Conservation (phyloP, 30 jellyfish, hydroid and myxozoan species). For the Pseudorhiza aurosa region DNA sequence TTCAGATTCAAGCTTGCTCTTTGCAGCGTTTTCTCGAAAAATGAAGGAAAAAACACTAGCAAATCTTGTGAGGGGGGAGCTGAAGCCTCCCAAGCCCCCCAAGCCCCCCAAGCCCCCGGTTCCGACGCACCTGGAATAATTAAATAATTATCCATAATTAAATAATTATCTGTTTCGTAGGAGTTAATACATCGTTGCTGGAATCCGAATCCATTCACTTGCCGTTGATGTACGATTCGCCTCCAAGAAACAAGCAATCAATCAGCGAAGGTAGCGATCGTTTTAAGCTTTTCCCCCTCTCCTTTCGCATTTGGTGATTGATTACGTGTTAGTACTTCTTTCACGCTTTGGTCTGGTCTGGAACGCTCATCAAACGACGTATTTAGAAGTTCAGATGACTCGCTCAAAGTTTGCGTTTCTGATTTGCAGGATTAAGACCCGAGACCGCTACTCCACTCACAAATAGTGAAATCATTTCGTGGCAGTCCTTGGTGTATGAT, state of each 20-base stretch:
- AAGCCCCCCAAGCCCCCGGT: not conserved
- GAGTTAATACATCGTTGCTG: slow-evolving; percentile 69
- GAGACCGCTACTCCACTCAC: not conserved
- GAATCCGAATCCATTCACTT: slow-evolving; percentile 80
- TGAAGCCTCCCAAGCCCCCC: not conserved
- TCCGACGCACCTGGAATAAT: not conserved
- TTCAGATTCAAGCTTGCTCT: too few relatives aligned
- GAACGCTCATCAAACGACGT: too few relatives aligned
- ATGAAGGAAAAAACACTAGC: too few relatives aligned
- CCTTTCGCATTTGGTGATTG: too few relatives aligned
- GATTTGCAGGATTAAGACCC: not conserved
- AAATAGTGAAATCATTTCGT: not conserved
- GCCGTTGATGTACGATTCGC: slow-evolving; percentile 68
- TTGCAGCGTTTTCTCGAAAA: too few relatives aligned
- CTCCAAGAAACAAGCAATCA: slow-evolving; percentile 9
- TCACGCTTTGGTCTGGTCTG: too few relatives aligned
- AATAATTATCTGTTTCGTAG: not conserved
- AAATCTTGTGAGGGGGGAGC: not conserved
- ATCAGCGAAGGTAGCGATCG: slow-evolving; percentile 22
- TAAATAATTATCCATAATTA: not conserved
- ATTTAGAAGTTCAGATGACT: too few relatives aligned
- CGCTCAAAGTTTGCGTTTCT: not conserved
- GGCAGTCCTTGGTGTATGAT: slow-evolving; percentile 8
- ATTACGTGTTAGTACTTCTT: too few relatives aligned
- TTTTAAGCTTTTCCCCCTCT: not conserved